Percentiles rank a stretch among this genome's conserved stretches.
phyloP scores from a whole-genome alignment of 2,113 vertebrate species.

The Lycaon pictus region DNA sequence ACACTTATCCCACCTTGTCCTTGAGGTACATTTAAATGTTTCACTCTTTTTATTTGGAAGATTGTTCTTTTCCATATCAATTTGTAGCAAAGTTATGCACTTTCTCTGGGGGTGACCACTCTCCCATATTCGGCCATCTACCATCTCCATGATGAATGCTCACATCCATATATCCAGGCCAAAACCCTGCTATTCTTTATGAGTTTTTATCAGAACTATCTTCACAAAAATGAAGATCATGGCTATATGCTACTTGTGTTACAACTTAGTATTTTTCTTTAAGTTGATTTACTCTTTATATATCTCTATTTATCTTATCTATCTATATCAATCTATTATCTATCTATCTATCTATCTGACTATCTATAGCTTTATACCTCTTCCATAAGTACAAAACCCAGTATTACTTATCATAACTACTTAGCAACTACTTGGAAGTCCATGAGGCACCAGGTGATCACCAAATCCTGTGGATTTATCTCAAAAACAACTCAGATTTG shows the following conservation, averaged over 20 bases:
- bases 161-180: background rate
- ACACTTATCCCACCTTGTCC: background rate
- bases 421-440: background rate
- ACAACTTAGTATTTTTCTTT: background rate
- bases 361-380: background rate
- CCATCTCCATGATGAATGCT: background rate
- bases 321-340: background rate
- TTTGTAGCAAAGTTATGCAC: background rate
- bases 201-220: background rate
- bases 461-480: background rate
- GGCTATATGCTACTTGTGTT: accelerated
- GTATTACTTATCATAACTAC: background rate
- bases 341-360: background rate
- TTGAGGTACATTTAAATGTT: background rate
- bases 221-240: background rate
- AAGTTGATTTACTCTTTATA: background rate
- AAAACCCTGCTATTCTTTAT: background rate
- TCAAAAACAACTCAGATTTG: background rate
- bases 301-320: background rate
- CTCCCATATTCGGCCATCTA: background rate
- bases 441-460: background rate
- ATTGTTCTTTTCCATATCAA: background rate
- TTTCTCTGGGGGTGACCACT: background rate
- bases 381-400: background rate
- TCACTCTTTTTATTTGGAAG: background rate